Evolutionary conservation across 2,888 invertebrate genomes (phyloP), one percentile per base, ranked within the genome.

Genomic region (Orchesellides sinensis): DNA sequence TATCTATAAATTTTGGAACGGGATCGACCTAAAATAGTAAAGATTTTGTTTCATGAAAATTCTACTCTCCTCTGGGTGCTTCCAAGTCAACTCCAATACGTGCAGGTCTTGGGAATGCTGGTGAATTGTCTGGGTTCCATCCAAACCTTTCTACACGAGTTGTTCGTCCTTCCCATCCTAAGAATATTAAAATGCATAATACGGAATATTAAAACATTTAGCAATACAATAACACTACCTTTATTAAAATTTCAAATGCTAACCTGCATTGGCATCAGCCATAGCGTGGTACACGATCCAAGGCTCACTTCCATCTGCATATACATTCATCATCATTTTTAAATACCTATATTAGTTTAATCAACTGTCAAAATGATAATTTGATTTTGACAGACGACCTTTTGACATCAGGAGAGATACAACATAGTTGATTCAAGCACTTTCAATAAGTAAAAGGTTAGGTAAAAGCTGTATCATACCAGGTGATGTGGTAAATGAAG

Each of bases 271-370:
- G 10, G 85, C 72, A 25, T 56, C 56, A 17, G 70, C 73, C 88
- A 88, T 88, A 1, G 86, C 88, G 45, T 88, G 88, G 40, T 87
- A 88, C 4, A 87, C 81, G 14, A 88, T 84, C 86, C 86, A 87
- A 0, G 83, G 78, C 25, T 88, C 88, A 6, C 68, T 74, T 17
- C 77, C 65, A 81, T 88, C 88, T 87, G 47, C 6, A 73, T 40
- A 25, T 54, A 5, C 35, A 12, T n/a, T 47, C 17, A 47, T 47
- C 8, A 35, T 35, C 12, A 35, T 35, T 35, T 8, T 35, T 49
- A n/a, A 12, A 49, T 49, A 8, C 49, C n/a, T 49, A 5, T 49
- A 17, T 21, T 52, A 49, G n/a, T 12, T 21, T 59, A 40, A 40
- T 40, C 40, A 40, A 40, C 10, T 14, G n/a, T 40, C 2, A 8